Evolutionary conservation across 1,140 invertebrate genomes (phyloP).

Genomic region (Zaprionus davidi): DNA sequence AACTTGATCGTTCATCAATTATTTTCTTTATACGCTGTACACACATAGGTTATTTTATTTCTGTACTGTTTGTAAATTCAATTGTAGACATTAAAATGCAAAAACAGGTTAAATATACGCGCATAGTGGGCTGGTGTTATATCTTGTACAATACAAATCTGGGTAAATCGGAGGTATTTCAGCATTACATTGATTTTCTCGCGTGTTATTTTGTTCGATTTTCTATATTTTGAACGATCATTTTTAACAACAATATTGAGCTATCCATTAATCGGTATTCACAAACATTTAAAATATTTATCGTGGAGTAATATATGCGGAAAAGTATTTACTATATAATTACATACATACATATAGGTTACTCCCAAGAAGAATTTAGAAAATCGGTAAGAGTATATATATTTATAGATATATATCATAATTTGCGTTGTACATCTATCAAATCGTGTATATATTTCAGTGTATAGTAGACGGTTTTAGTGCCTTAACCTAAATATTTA

Average conservation of each 20-base stretch:
- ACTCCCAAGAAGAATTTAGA: conserved; percentile 28
- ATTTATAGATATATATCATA: neutral
- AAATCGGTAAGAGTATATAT: conserved; percentile 15
- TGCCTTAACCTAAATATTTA: conserved; percentile 4
- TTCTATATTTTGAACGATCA: conserved; percentile 10
- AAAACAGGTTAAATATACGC: conserved; percentile 8
- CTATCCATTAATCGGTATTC: conserved; percentile 11
- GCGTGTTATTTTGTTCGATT: conserved; percentile 8
- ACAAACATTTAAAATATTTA: conserved; percentile 22
- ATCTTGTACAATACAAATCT: conserved; percentile 34
- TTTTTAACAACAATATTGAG: conserved; percentile 28
- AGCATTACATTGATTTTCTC: conserved; percentile 60
- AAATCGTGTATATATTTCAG: neutral
- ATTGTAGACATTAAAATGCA: conserved; percentile 16
- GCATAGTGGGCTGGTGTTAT: neutral
- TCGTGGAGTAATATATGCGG: conserved; percentile 1
- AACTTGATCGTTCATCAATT: conserved; percentile 1
- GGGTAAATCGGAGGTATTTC: conserved; percentile 71
- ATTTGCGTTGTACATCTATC: conserved; percentile 3
- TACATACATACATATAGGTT: conserved; percentile 19
- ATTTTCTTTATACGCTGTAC: conserved; percentile 28
- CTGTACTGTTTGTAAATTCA: neutral
- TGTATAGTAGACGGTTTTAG: conserved; percentile 5
- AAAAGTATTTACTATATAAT: conserved; percentile 15
- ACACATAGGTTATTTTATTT: conserved; percentile 15